Evolutionary conservation across 2,888 invertebrate genomes (phyloP).

Genomic region (Anodontia alba): DNA sequence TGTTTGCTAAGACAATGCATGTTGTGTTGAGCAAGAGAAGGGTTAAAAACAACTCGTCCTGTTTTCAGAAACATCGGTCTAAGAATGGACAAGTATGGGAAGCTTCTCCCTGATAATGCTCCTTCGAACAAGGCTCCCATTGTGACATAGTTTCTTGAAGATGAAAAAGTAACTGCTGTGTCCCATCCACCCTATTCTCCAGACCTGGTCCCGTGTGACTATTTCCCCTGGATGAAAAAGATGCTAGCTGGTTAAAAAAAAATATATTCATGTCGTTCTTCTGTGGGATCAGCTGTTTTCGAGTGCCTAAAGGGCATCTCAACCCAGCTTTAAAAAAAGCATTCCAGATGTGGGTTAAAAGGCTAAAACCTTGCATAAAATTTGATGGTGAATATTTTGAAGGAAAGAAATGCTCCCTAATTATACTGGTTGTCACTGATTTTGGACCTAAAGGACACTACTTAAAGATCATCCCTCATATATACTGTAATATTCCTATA

Average conservation of each 20-base stretch:
- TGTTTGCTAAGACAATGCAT: no score
- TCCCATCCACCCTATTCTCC: constrained; percentile 8
- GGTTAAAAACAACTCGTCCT: no score
- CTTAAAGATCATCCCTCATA: no score
- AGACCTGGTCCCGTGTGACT: not conserved
- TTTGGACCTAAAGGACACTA: no score
- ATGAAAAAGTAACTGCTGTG: not conserved
- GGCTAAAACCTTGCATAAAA: no score
- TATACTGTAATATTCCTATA: no score
- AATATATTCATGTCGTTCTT: not conserved
- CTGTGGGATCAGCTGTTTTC: not conserved
- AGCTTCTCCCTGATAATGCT: not conserved
- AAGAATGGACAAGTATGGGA: not conserved
- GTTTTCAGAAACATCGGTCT: no score
- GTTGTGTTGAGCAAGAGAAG: no score
- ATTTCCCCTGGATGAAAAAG: not conserved
- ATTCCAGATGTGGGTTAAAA: not conserved
- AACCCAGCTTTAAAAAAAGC: no score
- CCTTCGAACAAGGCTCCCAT: not conserved
- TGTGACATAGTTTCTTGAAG: not conserved
- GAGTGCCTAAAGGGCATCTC: constrained; percentile 11
- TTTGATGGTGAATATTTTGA: no score
- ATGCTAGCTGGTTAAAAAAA: not conserved
- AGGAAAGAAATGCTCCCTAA: no score
- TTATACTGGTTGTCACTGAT: no score